Conservation (phyloP, 2,113 vertebrate species). For the Dicaeum eximium region DNA sequence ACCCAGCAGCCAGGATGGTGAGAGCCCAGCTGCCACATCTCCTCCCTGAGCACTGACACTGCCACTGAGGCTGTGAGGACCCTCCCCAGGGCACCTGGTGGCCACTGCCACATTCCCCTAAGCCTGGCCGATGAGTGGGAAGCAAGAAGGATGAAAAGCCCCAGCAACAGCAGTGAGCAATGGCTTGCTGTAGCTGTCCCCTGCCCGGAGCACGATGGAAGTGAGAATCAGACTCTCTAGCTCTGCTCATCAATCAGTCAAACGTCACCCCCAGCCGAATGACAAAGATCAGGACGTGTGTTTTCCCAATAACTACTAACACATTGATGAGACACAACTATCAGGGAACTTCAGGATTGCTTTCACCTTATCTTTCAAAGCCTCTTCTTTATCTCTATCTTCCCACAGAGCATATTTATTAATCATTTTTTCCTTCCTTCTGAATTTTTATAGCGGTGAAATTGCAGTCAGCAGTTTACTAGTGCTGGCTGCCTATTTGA, state of each 20-base stretch:
- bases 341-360: background rate
- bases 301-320: background rate
- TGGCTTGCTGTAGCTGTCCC: background rate
- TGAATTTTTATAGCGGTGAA: background rate
- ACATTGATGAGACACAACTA: background rate
- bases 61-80: background rate
- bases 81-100: background rate
- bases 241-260: background rate
- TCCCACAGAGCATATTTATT: conserved; percentile 23
- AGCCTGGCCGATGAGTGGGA: rapidly evolving
- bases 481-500: conserved; percentile 34
- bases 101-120: background rate
- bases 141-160: background rate
- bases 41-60: background rate
- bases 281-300: background rate
- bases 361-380: conserved; percentile 10
- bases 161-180: background rate
- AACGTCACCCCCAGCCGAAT: background rate
- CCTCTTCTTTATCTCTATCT: background rate
- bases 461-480: conserved; percentile 40
- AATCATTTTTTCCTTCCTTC: background rate
- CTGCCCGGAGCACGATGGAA: background rate
- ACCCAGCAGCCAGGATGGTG: background rate
- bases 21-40: background rate
- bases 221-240: background rate